Conservation (phyloP, 2,797 vertebrate species). For the Periparus ater region DNA sequence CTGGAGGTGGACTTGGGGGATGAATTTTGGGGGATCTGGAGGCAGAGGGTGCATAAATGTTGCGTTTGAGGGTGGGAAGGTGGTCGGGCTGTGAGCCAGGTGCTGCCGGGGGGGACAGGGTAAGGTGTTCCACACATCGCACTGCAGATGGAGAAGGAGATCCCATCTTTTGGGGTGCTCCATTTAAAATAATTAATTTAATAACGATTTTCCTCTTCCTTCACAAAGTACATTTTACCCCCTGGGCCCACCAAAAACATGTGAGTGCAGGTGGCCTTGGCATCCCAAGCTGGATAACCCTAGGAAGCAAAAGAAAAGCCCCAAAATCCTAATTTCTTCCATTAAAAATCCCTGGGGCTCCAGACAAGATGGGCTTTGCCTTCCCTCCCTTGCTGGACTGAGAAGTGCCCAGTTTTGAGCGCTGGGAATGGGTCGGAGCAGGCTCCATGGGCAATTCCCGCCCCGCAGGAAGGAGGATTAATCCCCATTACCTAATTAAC, state of each 20-base stretch:
- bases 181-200: rapidly evolving
- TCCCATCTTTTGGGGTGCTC: background rate
- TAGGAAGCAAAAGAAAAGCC: background rate
- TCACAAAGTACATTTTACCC: rapidly evolving
- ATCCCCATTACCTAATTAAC: slow-evolving; percentile 47
- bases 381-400: background rate
- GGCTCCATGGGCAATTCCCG: background rate
- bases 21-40: background rate
- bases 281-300: background rate
- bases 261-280: rapidly evolving
- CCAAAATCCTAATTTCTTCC: background rate
- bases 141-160: rapidly evolving
- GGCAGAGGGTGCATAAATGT: rapidly evolving
- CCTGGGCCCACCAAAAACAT: rapidly evolving
- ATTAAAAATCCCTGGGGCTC: background rate
- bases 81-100: rapidly evolving
- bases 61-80: rapidly evolving
- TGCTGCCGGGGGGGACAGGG: rapidly evolving
- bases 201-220: rapidly evolving
- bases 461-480: slow-evolving; percentile 6
- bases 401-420: background rate
- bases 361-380: background rate
- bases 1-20: background rate
- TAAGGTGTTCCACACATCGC: rapidly evolving
- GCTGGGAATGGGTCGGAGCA: background rate